Percentiles rank a stretch among this genome's conserved stretches.
Evolutionary conservation across 2,888 invertebrate genomes (phyloP).

Genomic region (Tiliacea citrago): DNA sequence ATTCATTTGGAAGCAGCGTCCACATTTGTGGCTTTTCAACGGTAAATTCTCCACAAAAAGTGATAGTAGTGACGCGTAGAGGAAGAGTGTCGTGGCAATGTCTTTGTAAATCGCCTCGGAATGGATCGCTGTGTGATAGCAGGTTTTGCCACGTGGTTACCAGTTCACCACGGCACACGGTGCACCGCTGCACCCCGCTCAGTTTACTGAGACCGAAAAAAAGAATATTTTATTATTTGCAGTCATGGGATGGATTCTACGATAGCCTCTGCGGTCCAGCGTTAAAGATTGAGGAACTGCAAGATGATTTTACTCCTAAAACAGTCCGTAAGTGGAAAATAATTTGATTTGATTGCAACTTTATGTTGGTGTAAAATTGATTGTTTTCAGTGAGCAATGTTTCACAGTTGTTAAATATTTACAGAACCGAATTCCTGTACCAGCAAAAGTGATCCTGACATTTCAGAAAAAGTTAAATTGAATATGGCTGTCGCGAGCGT

Average conservation of each 20-base stretch:
- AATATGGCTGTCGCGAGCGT: slow-evolving; percentile 93
- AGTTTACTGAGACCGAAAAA: not conserved
- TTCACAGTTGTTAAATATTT: slow-evolving; percentile 1
- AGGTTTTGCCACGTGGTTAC: not conserved
- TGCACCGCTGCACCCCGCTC: not conserved
- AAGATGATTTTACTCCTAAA: slow-evolving; percentile 82
- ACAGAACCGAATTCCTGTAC: slow-evolving; percentile 52
- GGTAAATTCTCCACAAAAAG: not conserved
- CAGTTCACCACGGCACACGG: too few relatives aligned
- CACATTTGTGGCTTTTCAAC: not conserved
- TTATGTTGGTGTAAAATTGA: not conserved
- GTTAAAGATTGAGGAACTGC: slow-evolving; percentile 82
- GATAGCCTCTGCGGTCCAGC: slow-evolving; percentile 79
- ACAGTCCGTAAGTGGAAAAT: slow-evolving; percentile 73
- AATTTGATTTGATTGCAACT: not conserved
- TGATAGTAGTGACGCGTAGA: not conserved
- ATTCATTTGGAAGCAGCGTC: not conserved
- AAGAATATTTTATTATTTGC: slow-evolving; percentile 31
- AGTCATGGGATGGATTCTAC: slow-evolving; percentile 87
- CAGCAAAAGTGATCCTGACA: slow-evolving; percentile 46
- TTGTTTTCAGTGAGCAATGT: not conserved
- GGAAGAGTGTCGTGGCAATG: not conserved
- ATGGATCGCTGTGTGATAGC: not conserved
- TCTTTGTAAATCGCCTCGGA: not conserved
- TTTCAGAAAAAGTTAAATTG: slow-evolving; percentile 73